Base-by-base conservation (phyloP, 2,888 invertebrate genomes). In the Agrotis clavis region DNA sequence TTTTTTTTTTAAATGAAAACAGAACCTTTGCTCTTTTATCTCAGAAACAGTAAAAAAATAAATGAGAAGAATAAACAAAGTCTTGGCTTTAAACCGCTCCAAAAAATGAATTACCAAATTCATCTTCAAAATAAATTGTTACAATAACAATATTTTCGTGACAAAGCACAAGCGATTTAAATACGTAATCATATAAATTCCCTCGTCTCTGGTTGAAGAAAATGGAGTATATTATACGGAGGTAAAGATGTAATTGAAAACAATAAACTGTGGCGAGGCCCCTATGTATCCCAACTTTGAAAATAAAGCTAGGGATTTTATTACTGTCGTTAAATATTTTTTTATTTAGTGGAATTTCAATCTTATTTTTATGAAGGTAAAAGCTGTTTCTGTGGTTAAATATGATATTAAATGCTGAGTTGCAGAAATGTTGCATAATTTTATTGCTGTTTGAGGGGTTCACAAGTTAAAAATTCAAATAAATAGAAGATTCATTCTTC, bases 171-270 rank as follows among this genome's bases (percentile, higher is more conserved):
- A 67, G 62, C 48, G 62, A 74, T 83, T 79, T 76, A 77, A 75
- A 84, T 75, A 72, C 50, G 21, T 63, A 67, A 62, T 67, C 71
- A 61, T 71, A 77, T 74, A 72, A 79, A 67, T 79, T 69, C 19
- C 69, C 41, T 74, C 75, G 18, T 73, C n/a, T 62, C 50, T 25
- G 50, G 30, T 54, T 50, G 35, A 74, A 54, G 77, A 68, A 69
- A 77, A 77, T 64, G 25, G 48, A 51, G 64, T 66, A 75, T 73
- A 73, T 74, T 80, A 79, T 72, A 71, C 63, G 61, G 74, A 71
- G 73, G 74, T 80, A 77, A 83, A 80, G 74, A 83, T 81, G 83
- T 84, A 87, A 89, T 87, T 88, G 84, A 83, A 85, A 82, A 87
- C 85, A 86, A 87, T 88, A 88, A 87, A 89, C 82, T 87, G 82